Conservation (phyloP, 2,797 vertebrate genomes). For the Rhinoraja longicauda region DNA sequence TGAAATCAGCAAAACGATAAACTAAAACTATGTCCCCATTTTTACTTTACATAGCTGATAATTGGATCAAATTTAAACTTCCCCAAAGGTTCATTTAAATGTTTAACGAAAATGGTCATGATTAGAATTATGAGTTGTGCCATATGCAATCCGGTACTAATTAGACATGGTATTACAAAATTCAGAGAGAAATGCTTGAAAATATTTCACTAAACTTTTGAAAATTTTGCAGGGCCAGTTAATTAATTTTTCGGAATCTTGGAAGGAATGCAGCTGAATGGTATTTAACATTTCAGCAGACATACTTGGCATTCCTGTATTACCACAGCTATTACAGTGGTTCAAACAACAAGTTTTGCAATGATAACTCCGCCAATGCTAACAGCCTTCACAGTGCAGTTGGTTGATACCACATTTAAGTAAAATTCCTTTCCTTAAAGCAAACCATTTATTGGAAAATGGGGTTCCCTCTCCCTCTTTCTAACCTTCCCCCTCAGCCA, state of each 20-base stretch:
- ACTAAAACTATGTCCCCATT: neutral
- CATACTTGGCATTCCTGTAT: neutral
- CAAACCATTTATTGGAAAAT: neutral
- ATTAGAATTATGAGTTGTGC: neutral
- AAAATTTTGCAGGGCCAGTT: neutral
- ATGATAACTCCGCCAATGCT: neutral
- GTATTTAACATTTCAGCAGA: constrained; percentile 15
- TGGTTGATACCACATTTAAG: neutral
- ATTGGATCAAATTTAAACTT: neutral
- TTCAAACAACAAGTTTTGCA: neutral
- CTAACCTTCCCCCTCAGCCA: no score
- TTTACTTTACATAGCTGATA: neutral
- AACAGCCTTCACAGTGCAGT: neutral
- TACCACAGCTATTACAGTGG: neutral
- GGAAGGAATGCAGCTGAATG: neutral
- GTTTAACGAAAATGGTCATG: neutral
- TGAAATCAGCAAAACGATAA: neutral
- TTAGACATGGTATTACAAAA: neutral
- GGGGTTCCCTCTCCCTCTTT: neutral
- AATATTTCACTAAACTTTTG: neutral
- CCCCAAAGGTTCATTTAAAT: neutral
- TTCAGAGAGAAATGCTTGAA: neutral
- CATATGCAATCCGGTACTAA: neutral
- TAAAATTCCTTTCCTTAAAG: neutral
- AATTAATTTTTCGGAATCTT: neutral